Evolutionary conservation across 2,113 vertebrate genomes (phyloP).

Genomic region (Myrmecobius fasciatus): DNA sequence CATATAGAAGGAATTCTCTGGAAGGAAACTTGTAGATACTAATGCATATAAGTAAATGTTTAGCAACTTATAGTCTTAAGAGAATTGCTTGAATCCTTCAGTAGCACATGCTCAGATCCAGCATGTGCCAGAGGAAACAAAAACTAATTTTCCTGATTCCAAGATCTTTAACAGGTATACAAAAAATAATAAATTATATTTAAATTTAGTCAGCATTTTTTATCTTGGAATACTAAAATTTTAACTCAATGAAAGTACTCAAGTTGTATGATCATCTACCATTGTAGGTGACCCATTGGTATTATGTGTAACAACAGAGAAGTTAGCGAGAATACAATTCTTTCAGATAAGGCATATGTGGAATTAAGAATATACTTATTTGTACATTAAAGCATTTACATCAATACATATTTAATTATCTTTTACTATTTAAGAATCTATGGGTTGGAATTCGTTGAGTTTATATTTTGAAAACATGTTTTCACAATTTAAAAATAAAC

Average conservation of each 20-base stretch:
- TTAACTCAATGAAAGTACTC: background rate
- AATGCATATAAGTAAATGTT: background rate
- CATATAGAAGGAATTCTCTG: background rate
- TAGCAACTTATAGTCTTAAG: background rate
- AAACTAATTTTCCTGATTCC: background rate
- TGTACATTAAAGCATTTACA: background rate
- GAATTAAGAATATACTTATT: background rate
- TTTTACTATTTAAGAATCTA: background rate
- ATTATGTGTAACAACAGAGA: background rate
- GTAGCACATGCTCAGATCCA: background rate
- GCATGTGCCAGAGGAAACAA: background rate
- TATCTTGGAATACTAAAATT: background rate
- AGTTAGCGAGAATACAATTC: background rate
- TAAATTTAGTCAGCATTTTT: background rate
- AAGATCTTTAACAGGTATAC: background rate
- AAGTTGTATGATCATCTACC: background rate
- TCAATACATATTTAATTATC: background rate
- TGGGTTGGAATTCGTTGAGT: conserved; percentile 47
- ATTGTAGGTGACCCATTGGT: background rate
- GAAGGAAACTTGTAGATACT: background rate
- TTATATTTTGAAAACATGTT: conserved; percentile 59
- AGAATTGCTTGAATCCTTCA: background rate
- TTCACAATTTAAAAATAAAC: conserved; percentile 49
- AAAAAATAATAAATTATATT: background rate
- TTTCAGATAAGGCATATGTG: background rate